Evolutionary conservation across 2,113 vertebrate species (phyloP).

Genomic region (Piliocolobus tephrosceles): DNA sequence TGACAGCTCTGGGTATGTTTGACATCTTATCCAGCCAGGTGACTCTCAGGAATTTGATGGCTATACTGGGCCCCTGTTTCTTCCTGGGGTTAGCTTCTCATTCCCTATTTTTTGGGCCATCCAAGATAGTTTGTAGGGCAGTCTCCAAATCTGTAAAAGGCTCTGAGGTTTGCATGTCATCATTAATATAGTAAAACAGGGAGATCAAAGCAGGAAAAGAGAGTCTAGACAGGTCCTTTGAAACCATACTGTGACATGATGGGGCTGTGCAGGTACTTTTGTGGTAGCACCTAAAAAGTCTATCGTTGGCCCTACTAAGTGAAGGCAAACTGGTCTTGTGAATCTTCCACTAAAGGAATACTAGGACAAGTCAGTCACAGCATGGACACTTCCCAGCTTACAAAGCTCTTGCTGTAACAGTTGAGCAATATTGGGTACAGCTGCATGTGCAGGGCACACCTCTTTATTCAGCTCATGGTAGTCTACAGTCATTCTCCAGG

Average conservation of each 20-base stretch:
- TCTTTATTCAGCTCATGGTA: no score
- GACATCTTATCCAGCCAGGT: background rate
- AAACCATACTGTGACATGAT: background rate
- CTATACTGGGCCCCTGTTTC: background rate
- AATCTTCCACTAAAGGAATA: background rate
- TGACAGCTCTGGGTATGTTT: background rate
- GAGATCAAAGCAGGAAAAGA: background rate
- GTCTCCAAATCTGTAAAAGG: background rate
- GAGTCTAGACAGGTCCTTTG: background rate
- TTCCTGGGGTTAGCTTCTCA: background rate
- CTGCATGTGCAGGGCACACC: no score
- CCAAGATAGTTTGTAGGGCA: background rate
- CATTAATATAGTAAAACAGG: background rate
- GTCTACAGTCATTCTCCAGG: no score
- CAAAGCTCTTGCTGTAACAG: no score
- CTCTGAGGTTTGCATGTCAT: background rate
- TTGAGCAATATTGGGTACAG: no score
- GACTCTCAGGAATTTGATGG: background rate
- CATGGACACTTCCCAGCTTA: no score
- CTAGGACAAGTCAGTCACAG: background rate
- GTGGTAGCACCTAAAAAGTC: background rate
- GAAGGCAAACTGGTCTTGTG: background rate
- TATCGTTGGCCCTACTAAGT: background rate
- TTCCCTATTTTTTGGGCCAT: background rate
- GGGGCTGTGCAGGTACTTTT: background rate